Evolutionary conservation across 2,797 vertebrate species (phyloP), one percentile per base, ranked within the genome.

Genomic region (Rallus crepitans): DNA sequence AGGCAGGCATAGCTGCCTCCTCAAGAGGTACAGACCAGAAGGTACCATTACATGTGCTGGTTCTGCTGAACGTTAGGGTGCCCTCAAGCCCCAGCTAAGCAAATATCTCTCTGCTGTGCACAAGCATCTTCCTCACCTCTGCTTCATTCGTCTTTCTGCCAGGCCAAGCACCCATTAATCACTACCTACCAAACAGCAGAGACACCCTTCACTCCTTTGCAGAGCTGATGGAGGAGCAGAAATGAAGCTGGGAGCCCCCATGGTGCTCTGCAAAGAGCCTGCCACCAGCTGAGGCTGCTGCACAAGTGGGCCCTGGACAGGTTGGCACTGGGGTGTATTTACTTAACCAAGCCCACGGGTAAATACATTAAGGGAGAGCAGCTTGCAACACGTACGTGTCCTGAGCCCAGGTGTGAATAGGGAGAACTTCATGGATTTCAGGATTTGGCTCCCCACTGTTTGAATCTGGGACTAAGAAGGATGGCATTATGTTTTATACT

Each of bases 21-120:
- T 68, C 0, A 0, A 40, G n/a, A 33, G 15, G 56, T 2, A 16
- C 0, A 0, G 40, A 52, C 16, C 55, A 71, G 24, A 48, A 79
- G 23, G 52, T 3, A 24, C 28, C 17, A 6, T 21, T 20, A 20
- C 73, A 40, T 4, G 9, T 33, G 47, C 7, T 42, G 18, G 20
- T 76, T 61, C 48, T 37, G 18, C 28, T 12, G 35, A 60, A 35
- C 0, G 0, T 35, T 21, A 9, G 28, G 17, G 15, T 12, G 28
- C 52, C 8, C 11, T 35, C 28, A 48, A 28, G 53, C 17, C 28
- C 28, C 17, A 23, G 13, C 31, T 11, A n/a, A 72, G 39, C 23
- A n/a, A 66, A 79, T 25, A 33, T 33, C 71, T 33, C 25, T 66
- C 52, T 6, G 50, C 73, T 25, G 21, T 1, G 56, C 39, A 15